Base-by-base conservation (phyloP, 1,140 invertebrate genomes). In the Drosophila nebulosa region DNA sequence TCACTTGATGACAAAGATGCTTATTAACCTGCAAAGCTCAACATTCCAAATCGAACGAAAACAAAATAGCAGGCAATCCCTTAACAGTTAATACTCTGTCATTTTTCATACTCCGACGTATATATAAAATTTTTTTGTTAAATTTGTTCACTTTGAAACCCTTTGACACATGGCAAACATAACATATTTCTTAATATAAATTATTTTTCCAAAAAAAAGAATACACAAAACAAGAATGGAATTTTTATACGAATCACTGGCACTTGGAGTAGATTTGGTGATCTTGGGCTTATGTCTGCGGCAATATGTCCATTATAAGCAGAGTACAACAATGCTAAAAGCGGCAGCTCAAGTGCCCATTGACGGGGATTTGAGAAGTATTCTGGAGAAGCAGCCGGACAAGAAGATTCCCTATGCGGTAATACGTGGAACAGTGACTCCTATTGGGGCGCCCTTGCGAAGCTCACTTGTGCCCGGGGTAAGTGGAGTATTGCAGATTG, bases 371-470 rank as follows among this genome's bases (percentile, higher is more conserved):
- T 89, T 96, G 3, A 93, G 93, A 51, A 91, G 93, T 18, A 91
- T 94, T 68, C 86, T 96, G 6, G 89, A 93, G 21, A 93, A 93
- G 50, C 93, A 93, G 66, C 91, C 93, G 7, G 93, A 94, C 63
- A 92, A 93, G 64, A 95, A 94, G 79, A 92, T 96, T 72, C 93
- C 93, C 7, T 96, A 96, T 92, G 93, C 95, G 22, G 94, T 95
- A 7, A 92, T 96, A 35, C 92, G 95, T 52, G 96, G 96, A 3
- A 92, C 93, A 7, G 95, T 96, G 0, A 95, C 94, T 80, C 94
- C 96, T 1, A 91, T 96, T 10, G 95, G 95, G 21, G 94, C 94
- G 76, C 94, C 95, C 1, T 93, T 97, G 42, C 92, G 92, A 14
- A 96, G 95, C 80, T 93, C 94, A 56, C 94, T 95, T 80, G 94